Percentiles rank a stretch among this genome's conserved stretches.
These are phyloP conservation scores for Clarias macrocephalus DNA, from an alignment of 2,113 vertebrate species.

Conservation along the genomic window DNA sequence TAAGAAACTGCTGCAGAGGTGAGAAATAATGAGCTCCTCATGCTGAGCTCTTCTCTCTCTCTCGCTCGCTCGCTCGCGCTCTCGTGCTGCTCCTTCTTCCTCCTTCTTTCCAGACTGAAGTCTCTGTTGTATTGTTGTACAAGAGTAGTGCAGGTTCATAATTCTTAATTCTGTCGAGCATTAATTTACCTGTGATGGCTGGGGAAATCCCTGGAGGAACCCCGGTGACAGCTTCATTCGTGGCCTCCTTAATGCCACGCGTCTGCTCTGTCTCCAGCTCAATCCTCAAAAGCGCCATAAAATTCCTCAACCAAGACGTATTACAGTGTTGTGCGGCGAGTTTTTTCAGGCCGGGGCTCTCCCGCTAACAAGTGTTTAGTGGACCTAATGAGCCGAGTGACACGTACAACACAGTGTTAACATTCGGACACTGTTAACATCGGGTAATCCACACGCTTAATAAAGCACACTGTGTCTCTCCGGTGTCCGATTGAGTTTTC, in stretches of 20 bases:
- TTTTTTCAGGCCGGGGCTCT: constrained; percentile 41
- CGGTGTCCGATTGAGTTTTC: not conserved
- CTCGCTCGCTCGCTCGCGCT: not conserved
- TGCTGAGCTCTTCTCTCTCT: constrained; percentile 10
- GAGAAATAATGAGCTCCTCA: constrained; percentile 49
- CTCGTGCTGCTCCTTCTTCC: not conserved
- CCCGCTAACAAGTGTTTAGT: constrained; percentile 45
- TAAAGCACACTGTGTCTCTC: constrained; percentile 18
- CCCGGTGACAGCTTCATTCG: constrained; percentile 56
- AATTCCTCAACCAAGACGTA: constrained; percentile 58
- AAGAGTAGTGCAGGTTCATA: constrained; percentile 49
- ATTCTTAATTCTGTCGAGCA: constrained; percentile 57
- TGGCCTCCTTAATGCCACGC: constrained; percentile 46
- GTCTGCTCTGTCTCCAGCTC: constrained; percentile 47
- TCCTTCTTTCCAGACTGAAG: not conserved
- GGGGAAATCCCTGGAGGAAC: constrained; percentile 40
- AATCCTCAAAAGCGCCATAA: constrained; percentile 56
- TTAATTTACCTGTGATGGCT: constrained; percentile 56
- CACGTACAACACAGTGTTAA: constrained; percentile 13
- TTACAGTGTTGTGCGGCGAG: constrained; percentile 39
- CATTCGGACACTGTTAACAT: constrained; percentile 42
- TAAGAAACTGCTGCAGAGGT: constrained; percentile 47
- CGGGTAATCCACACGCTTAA: constrained; percentile 25
- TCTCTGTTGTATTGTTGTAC: constrained; percentile 52
- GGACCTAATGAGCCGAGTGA: constrained; percentile 42